phyloP scores from a whole-genome alignment of 2,888 invertebrate species.

The Drosophila lutescens region DNA sequence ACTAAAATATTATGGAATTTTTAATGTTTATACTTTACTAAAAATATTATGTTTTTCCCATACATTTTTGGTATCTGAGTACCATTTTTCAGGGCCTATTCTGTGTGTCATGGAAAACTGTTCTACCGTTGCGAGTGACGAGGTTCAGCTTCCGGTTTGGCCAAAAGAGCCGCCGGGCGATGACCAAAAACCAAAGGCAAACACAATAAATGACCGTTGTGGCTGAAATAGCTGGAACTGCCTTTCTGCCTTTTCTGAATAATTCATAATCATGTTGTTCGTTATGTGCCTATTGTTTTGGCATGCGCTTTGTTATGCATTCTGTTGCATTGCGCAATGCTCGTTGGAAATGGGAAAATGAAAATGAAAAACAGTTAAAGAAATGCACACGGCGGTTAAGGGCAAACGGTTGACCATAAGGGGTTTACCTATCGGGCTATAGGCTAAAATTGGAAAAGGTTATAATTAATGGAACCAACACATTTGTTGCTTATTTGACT shows the following conservation, averaged over 20 bases:
- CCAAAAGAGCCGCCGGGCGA: conserved; percentile 28
- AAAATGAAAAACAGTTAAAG: conserved; percentile 39
- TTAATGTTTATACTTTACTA: too few species aligned
- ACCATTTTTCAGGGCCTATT: neutral
- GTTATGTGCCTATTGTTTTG: conserved; percentile 65
- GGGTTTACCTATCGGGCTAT: conserved; percentile 10
- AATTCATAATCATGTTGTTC: conserved; percentile 68
- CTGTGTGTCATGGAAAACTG: conserved; percentile 43
- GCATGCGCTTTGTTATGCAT: conserved; percentile 61
- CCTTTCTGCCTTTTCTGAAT: conserved; percentile 60
- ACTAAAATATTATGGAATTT: too few species aligned
- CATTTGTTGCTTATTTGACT: conserved; percentile 12
- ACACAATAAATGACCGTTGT: conserved; percentile 47
- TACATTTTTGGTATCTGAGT: neutral
- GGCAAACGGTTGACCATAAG: conserved; percentile 7
- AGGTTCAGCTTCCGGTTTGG: conserved; percentile 60
- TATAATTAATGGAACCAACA: conserved; percentile 25
- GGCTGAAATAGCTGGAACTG: conserved; percentile 42
- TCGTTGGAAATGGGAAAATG: conserved; percentile 19
- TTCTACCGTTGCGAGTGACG: conserved; percentile 46
- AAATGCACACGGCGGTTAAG: conserved; percentile 51
- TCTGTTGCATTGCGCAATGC: conserved; percentile 72
- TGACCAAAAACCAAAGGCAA: conserved; percentile 24
- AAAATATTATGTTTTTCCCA: neutral
- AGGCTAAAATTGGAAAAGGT: conserved; percentile 13